Evolutionary conservation across 2,888 invertebrate genomes (phyloP).

Genomic region (Siphonodentalium dalli): DNA sequence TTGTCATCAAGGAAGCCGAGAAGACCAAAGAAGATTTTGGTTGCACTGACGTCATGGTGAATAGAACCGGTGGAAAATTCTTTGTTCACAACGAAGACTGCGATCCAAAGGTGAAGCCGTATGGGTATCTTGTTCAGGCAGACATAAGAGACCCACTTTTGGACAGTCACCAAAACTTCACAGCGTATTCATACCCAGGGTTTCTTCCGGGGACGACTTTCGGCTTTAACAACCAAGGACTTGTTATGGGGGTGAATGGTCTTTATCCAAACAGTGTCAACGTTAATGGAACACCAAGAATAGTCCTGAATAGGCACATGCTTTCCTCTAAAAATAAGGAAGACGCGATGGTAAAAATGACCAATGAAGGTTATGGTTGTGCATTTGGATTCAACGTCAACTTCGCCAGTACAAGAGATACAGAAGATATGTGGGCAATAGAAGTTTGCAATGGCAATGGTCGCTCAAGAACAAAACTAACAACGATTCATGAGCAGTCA

Average conservation of each 20-base stretch:
- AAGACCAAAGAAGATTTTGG: conserved; percentile 20
- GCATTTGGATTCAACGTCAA: conserved; percentile 40
- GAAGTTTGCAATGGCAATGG: conserved; percentile 27
- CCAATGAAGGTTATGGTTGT: conserved; percentile 27
- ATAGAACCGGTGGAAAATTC: conserved; percentile 18
- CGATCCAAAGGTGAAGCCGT: conserved; percentile 24
- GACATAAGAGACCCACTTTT: conserved; percentile 20
- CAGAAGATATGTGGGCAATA: conserved; percentile 31
- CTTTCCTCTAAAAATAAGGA: conserved; percentile 28
- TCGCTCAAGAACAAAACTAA: conserved; percentile 2
- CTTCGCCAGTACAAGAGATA: conserved; percentile 24
- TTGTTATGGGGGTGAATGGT: not conserved
- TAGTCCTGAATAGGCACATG: conserved; percentile 32
- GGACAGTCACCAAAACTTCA: conserved; percentile 30
- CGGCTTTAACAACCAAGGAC: conserved; percentile 10
- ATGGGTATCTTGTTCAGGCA: conserved; percentile 31
- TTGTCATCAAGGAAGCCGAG: not conserved
- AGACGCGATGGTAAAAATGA: conserved; percentile 25
- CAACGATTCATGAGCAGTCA: not conserved
- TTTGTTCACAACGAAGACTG: conserved; percentile 38
- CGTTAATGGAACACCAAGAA: conserved; percentile 12
- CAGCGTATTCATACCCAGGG: conserved; percentile 29
- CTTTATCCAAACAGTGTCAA: not conserved
- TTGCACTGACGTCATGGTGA: conserved; percentile 35
- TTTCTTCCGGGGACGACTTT: conserved; percentile 14